Percentiles rank a stretch among this genome's conserved stretches.
phyloP scores from a whole-genome alignment of 2,797 vertebrate genomes.

The Enteromius thamalakanensis region DNA sequence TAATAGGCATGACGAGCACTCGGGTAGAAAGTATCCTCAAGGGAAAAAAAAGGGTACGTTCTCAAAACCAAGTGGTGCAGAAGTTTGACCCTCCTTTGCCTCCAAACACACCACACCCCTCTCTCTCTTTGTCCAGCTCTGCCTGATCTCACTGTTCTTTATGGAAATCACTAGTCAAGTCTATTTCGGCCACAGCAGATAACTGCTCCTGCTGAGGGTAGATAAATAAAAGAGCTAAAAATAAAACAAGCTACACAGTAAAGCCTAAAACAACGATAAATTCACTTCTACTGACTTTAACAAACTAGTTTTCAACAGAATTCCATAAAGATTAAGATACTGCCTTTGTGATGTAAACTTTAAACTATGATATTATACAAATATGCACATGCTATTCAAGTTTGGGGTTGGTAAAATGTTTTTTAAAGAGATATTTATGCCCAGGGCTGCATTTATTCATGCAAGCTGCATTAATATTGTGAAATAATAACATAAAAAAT shows the following conservation, averaged over 20 bases:
- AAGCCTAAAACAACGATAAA: neutral
- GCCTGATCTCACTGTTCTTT: constrained; percentile 5
- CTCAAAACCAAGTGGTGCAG: neutral
- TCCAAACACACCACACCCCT: constrained; percentile 17
- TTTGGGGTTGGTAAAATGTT: neutral
- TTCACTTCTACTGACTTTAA: neutral
- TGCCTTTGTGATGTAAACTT: neutral
- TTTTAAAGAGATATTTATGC: neutral
- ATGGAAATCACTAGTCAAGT: constrained; percentile 30
- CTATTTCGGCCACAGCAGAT: constrained; percentile 32
- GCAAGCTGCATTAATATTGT: neutral
- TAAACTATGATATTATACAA: neutral
- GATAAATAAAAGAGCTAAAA: constrained; percentile 21
- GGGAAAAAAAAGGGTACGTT: neutral
- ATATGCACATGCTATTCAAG: neutral
- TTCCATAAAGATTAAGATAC: neutral
- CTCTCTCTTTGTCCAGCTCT: neutral
- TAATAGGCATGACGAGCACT: constrained; percentile 10
- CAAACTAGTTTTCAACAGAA: neutral
- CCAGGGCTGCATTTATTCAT: neutral
- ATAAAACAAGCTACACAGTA: neutral
- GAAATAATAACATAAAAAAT: neutral
- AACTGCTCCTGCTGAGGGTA: constrained; percentile 11
- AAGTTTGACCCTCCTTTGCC: constrained; percentile 3
- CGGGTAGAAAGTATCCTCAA: neutral